A percentile compares a stretch with the other conserved stretches of the same genome.
Conservation (phyloP, 2,888 invertebrate genomes). For the Gymnocheta viridis region DNA sequence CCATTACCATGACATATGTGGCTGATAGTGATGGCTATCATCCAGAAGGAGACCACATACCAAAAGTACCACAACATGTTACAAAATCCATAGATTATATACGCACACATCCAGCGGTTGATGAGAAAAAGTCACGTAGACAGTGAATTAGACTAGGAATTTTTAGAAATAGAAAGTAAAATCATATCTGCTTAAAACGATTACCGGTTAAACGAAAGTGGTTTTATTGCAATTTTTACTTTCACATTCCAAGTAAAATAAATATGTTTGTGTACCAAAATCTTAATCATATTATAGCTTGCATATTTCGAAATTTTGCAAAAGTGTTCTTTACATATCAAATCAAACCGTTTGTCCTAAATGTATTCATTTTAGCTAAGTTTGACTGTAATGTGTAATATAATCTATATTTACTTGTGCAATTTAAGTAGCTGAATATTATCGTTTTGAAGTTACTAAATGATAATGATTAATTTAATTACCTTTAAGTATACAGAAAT, state of each 20-base stretch:
- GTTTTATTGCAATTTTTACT: background rate
- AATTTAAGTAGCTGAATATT: constrained; percentile 3
- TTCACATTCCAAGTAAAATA: background rate
- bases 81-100: constrained; percentile 74
- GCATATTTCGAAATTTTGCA: background rate
- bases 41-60: constrained; percentile 76
- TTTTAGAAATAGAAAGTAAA: background rate
- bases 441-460: constrained; percentile 21
- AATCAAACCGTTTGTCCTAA: background rate
- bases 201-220: background rate
- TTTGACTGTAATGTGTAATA: background rate
- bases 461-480: constrained; percentile 20
- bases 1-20: constrained; percentile 77
- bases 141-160: constrained; percentile 63
- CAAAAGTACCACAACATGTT: constrained; percentile 72
- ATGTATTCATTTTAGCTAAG: background rate
- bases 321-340: background rate
- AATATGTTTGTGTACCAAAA: background rate
- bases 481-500: constrained; percentile 17
- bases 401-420: background rate
- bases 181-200: background rate
- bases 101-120: constrained; percentile 74
- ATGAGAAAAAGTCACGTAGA: constrained; percentile 74
- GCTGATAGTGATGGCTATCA: constrained; percentile 78
- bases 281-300: background rate